Evolutionary conservation across 2,797 vertebrate genomes (phyloP), one percentile per base, ranked within the genome.

Genomic region (Limnodromus scolopaceus): DNA sequence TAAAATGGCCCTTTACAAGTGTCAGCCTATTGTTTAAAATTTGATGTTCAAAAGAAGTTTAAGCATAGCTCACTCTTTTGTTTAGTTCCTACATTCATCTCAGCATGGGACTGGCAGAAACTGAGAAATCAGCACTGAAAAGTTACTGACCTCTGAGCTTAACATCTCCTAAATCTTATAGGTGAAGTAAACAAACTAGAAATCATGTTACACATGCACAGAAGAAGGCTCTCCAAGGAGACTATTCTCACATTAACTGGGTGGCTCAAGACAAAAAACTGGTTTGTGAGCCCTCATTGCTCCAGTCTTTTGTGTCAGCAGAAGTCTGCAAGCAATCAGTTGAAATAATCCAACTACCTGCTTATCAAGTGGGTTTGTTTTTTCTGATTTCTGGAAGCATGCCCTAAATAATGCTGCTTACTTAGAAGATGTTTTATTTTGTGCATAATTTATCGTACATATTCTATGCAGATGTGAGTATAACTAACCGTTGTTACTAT

Each of bases 311-410:
- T 65, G 9, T n/a, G 41, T 88, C 46, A 84, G 54, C 30, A 93
- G 58, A 86, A 93, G 81, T 63, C 85, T 96, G 90, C 34, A 96
- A 93, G 53, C 53, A 90, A 95, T 94, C 72, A 88, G 65, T 30
- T 86, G 77, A 88, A 96, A 75, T 66, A 38, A 96, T 94, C 65
- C 83, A 93, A 88, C 77, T 76, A 94, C 85, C 92, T 95, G 80
- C 90, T 90, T 96, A 86, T 89, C 85, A 94, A 79, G 49, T 13
- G 38, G 27, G 65, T 34, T 88, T 58, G 63, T 8, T 57, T 93
- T 39, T 65, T 74, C 69, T 28, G 32, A 45, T 65, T 92, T 81
- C 66, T 96, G 88, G 77, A 96, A 92, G 49, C 12, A 51, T 51
- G 77, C 79, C 80, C 57, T 82, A 84, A 86, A 84, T 84, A 88